phyloP scores from a whole-genome alignment of 2,888 invertebrate species.

The Silvanus unidentatus region DNA sequence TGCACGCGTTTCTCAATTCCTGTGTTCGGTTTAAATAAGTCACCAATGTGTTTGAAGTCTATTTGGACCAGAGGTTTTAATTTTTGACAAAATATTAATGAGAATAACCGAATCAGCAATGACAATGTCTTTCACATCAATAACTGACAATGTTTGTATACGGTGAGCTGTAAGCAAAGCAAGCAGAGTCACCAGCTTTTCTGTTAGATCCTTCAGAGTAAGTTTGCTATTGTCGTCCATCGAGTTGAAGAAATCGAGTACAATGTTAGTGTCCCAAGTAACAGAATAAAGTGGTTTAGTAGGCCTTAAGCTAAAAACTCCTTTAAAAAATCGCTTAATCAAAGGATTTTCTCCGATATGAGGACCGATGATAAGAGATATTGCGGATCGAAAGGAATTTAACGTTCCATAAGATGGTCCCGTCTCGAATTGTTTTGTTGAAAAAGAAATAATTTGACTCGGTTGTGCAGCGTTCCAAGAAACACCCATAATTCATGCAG shows the following conservation, averaged over 20 bases:
- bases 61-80: constrained; percentile 5
- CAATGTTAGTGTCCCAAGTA: constrained; percentile 1
- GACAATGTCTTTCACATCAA: no score
- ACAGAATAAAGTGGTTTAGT: background rate
- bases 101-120: constrained; percentile 4
- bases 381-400: background rate
- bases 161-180: background rate
- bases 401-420: background rate
- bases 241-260: background rate
- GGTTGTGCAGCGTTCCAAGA: background rate
- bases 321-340: constrained; percentile 2
- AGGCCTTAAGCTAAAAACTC: background rate
- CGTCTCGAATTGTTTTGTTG: background rate
- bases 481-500: background rate
- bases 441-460: background rate
- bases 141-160: background rate
- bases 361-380: background rate
- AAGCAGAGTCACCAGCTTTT: constrained; percentile 1
- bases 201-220: background rate
- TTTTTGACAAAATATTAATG: constrained; percentile 3
- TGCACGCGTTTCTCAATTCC: background rate
- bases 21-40: constrained; percentile 1
- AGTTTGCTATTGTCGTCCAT: background rate
- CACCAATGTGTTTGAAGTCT: background rate
- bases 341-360: background rate